Evolutionary conservation across 2,113 vertebrate genomes (phyloP).

Genomic region (Dasypus novemcinctus): DNA sequence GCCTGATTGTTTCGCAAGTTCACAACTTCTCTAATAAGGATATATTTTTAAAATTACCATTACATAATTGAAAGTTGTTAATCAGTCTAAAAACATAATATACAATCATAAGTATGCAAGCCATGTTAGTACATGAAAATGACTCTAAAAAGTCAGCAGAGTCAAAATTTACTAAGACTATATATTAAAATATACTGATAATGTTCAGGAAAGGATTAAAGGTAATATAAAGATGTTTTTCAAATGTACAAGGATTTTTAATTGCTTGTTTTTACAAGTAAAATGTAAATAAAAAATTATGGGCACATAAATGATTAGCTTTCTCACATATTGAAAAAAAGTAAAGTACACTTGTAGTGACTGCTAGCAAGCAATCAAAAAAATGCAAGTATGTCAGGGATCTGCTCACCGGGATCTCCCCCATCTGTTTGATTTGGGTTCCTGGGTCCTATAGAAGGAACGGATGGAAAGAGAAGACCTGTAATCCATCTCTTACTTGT

Average conservation of each 20-base stretch:
- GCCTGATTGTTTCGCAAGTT: too few relatives aligned
- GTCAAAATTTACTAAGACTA: background rate
- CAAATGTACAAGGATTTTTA: background rate
- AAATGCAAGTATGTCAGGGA: background rate
- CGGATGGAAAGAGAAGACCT: background rate
- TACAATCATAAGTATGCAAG: background rate
- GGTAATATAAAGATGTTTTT: background rate
- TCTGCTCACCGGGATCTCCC: slow-evolving; percentile 36
- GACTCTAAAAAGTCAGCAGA: background rate
- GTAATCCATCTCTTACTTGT: background rate
- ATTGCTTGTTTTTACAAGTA: background rate
- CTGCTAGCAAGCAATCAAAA: background rate
- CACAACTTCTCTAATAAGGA: too few relatives aligned
- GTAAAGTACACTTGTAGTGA: background rate
- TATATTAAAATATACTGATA: background rate
- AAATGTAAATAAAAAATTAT: background rate
- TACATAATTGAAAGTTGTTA: background rate
- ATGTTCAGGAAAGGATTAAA: background rate
- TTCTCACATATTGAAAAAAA: background rate
- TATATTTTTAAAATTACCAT: background rate
- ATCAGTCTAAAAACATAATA: background rate
- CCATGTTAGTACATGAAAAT: background rate
- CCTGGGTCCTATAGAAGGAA: background rate
- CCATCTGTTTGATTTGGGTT: background rate
- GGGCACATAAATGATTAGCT: background rate